Evolutionary conservation across 1,140 invertebrate species (phyloP).

Genomic region (Cherax quadricarinatus): DNA sequence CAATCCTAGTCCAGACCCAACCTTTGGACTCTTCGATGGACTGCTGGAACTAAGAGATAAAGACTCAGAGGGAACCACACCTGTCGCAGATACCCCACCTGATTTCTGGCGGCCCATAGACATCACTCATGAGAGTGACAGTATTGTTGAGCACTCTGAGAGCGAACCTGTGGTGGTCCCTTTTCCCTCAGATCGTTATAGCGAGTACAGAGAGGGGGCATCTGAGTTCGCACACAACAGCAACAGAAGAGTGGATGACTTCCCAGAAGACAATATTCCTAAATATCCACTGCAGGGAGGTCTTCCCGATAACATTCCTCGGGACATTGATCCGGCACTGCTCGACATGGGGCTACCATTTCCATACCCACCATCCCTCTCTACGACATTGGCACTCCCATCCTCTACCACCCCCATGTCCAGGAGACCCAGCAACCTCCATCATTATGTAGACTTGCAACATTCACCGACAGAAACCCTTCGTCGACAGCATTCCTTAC

Average conservation of each 20-base stretch:
- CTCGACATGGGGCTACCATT: slow-evolving; percentile 50
- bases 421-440: slow-evolving; percentile 25
- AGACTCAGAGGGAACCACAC: background rate
- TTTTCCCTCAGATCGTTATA: slow-evolving; percentile 8
- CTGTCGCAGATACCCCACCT: background rate
- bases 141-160: slow-evolving; percentile 37
- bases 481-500: background rate
- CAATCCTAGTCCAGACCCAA: slow-evolving; percentile 35
- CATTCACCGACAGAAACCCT: background rate
- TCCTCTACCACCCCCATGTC: background rate
- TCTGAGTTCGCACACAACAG: background rate
- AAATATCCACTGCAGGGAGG: slow-evolving; percentile 4
- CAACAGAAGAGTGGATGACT: background rate
- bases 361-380: slow-evolving; percentile 41
- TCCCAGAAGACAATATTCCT: background rate
- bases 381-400: background rate
- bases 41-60: slow-evolving; percentile 3
- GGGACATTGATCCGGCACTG: slow-evolving; percentile 56
- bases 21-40: slow-evolving; percentile 47
- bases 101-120: background rate
- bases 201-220: background rate
- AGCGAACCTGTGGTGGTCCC: slow-evolving; percentile 21
- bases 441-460: background rate
- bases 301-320: slow-evolving; percentile 55
- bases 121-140: slow-evolving; percentile 9